Base-by-base conservation (phyloP, 2,888 invertebrate species). In the Nudaria mundana region DNA sequence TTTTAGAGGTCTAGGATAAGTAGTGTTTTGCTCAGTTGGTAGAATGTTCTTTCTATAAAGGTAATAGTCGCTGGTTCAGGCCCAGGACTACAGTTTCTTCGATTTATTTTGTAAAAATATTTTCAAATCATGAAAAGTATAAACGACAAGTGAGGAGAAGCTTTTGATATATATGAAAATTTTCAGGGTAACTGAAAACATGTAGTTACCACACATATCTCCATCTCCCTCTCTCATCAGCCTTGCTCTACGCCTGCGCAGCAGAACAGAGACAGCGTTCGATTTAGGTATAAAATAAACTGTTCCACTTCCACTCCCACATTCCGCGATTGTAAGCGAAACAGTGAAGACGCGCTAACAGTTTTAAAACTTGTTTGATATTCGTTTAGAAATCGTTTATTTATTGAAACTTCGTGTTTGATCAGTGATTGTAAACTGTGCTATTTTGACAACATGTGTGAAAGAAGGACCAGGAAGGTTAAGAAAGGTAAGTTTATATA, bases 391-490 rank as follows among this genome's bases (percentile, higher is more conserved):
- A 44, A 34, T 47, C 44, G 53, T 47, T 39, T 39, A 45, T 36
- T 28, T 32, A 42, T 41, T 61, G 49, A 53, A 47, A 52, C 37
- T 41, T 42, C 44, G 48, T 63, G 53, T 44, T 47, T 48, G 46
- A 35, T 41, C 49, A 60, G 68, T 73, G 72, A 57, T 61, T 54
- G 50, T 48, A 66, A 60, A 37, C 63, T 76, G 76, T 70, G 66
- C 54, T 32, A 13, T 3, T 48, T 58, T 45, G 34, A 26, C 52
- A 72, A 52, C 30, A 82, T 83, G 83, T 83, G 83, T 73, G 78
- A 83, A 51, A 83, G 80, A 64, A 73, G 81, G 52, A 66, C 54
- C 26, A 76, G 73, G 43, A 81, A 78, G 56, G 65, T 76, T 11
- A 81, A 75, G 41, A 82, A 66, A 74, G 81, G 83, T 83, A 45